Evolutionary conservation across 2,797 vertebrate genomes (phyloP).

Genomic region (Anniella stebbinsi): DNA sequence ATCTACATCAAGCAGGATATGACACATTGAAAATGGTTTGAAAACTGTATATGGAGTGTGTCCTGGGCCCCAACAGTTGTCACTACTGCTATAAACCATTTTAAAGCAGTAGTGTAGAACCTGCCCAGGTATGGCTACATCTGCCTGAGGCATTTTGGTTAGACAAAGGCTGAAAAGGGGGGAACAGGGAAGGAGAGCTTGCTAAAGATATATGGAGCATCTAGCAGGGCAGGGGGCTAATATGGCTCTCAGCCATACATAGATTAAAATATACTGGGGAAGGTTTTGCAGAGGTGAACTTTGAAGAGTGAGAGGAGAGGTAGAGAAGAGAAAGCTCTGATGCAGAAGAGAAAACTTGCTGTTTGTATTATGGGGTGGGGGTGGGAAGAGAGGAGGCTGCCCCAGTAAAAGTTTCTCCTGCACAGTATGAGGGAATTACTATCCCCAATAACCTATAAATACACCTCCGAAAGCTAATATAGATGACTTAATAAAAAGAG

Average conservation of each 20-base stretch:
- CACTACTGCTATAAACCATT: too few relatives aligned
- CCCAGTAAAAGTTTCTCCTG: neutral
- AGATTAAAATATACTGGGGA: neutral
- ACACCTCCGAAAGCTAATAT: neutral
- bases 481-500: constrained; percentile 9
- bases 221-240: neutral
- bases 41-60: too few relatives aligned
- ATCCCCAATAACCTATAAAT: neutral
- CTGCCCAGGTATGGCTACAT: neutral
- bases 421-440: neutral
- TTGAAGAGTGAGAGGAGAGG: neutral
- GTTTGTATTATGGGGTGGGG: neutral
- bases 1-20: too few relatives aligned
- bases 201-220: neutral
- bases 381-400: neutral
- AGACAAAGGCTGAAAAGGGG: neutral
- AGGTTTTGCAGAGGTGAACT: neutral
- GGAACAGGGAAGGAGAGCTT: neutral
- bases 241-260: neutral
- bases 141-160: neutral
- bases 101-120: too few relatives aligned
- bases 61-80: too few relatives aligned
- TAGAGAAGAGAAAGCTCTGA: neutral
- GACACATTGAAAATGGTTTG: too few relatives aligned
- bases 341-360: neutral